Percentiles rank a stretch among this genome's conserved stretches.
These are phyloP conservation scores for Prinia subflava DNA, from an alignment of 2,113 vertebrate species.

Conservation along the genomic window DNA sequence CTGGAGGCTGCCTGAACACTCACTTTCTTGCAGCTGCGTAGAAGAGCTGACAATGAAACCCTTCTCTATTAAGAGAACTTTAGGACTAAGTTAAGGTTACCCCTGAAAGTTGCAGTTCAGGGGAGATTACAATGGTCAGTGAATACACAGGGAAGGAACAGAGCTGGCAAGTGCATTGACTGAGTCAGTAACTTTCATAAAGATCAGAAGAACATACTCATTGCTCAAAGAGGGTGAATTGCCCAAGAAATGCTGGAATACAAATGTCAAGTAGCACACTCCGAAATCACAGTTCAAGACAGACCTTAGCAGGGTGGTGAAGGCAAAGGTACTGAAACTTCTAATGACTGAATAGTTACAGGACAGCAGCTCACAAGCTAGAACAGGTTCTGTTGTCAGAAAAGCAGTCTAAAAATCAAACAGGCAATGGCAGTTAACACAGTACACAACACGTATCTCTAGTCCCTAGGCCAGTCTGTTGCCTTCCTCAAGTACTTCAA, in stretches of 20 bases:
- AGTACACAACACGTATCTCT: background rate
- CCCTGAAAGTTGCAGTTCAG: background rate
- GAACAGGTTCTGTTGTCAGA: background rate
- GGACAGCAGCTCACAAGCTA: background rate
- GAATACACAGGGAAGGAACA: background rate
- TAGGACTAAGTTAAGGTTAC: background rate
- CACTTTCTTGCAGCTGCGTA: background rate
- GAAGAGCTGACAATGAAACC: background rate
- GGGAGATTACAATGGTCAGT: background rate
- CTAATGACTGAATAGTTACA: background rate
- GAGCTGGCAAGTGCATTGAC: background rate
- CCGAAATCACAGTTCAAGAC: background rate
- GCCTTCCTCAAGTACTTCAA: background rate
- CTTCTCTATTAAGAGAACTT: background rate
- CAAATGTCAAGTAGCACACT: background rate
- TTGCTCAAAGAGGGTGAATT: background rate
- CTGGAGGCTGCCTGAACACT: background rate
- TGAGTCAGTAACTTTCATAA: background rate
- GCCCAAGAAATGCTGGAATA: background rate
- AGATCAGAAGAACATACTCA: background rate
- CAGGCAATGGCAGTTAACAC: background rate
- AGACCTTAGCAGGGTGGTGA: fast-evolving
- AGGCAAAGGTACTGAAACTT: background rate
- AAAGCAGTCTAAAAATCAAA: background rate
- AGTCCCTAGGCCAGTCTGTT: background rate